phyloP scores from a whole-genome alignment of 1,140 invertebrate species.

The Hesperophylax magnus region DNA sequence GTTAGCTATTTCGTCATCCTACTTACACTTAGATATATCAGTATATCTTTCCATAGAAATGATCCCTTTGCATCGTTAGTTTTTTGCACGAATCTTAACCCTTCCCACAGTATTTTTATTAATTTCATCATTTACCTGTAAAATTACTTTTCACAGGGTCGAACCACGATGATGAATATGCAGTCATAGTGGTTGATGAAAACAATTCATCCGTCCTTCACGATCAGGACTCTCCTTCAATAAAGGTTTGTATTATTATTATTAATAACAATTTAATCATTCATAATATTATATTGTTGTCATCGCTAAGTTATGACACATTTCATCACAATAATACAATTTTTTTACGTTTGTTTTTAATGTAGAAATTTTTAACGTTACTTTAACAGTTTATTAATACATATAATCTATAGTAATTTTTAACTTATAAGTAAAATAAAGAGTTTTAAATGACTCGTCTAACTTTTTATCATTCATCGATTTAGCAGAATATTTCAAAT shows the following conservation, averaged over 20 bases:
- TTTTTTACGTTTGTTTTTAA: no score
- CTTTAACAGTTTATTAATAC: no score
- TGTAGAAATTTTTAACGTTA: no score
- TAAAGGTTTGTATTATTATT: conserved; percentile 79
- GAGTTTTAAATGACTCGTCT: no score
- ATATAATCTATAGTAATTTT: no score
- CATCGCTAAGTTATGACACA: no score
- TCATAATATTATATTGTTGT: no score
- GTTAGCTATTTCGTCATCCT: not conserved
- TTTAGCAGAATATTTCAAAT: no score
- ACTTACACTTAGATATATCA: not conserved
- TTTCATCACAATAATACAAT: no score
- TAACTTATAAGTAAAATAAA: no score
- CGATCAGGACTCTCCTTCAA: conserved; percentile 85
- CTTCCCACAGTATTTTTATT: conserved; percentile 55
- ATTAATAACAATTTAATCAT: not conserved
- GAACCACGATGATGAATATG: conserved; percentile 86
- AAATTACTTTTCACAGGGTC: conserved; percentile 61
- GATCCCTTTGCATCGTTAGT: conserved; percentile 1
- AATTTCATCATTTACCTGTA: conserved; percentile 9
- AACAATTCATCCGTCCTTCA: conserved; percentile 86
- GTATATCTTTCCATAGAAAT: not conserved
- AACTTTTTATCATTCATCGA: no score
- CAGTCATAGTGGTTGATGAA: conserved; percentile 92
- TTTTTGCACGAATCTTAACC: conserved; percentile 9